Evolutionary conservation across 2,888 invertebrate species (phyloP).

Genomic region (Neoitamus cyanurus): DNA sequence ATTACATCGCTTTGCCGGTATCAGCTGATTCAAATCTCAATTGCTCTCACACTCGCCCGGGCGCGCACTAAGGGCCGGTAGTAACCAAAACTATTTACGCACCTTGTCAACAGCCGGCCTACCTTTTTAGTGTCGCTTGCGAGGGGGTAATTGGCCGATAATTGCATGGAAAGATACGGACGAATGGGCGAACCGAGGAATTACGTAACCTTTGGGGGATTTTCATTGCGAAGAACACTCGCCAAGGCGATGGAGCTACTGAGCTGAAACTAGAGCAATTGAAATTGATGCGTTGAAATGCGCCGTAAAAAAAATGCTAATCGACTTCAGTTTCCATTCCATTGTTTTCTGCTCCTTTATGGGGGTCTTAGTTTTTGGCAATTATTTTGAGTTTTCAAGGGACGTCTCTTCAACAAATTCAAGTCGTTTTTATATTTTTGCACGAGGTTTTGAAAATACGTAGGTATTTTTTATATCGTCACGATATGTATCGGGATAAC

Average conservation of each 20-base stretch:
- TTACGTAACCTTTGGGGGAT: neutral
- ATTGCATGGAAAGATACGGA: conserved; percentile 26
- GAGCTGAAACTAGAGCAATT: neutral
- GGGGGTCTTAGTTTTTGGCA: neutral
- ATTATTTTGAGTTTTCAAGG: neutral
- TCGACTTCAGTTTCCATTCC: neutral
- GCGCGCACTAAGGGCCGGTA: neutral
- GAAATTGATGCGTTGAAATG: neutral
- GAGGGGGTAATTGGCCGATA: conserved; percentile 26
- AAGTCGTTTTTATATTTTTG: too few species aligned
- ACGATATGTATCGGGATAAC: too few species aligned
- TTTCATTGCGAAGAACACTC: neutral
- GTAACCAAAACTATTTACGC: neutral
- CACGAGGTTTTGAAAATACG: too few species aligned
- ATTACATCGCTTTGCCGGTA: conserved; percentile 8
- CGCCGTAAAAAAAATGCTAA: neutral
- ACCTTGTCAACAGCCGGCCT: neutral
- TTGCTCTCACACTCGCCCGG: neutral
- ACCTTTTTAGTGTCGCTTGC: neutral
- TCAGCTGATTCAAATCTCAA: conserved; percentile 23
- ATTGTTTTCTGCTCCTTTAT: neutral
- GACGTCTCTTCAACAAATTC: too few species aligned
- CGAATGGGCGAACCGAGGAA: neutral
- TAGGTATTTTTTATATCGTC: too few species aligned
- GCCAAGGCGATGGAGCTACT: neutral